Evolutionary conservation across 2,888 invertebrate species (phyloP), one percentile per base, ranked within the genome.

Genomic region (Gastrophysa polygoni): DNA sequence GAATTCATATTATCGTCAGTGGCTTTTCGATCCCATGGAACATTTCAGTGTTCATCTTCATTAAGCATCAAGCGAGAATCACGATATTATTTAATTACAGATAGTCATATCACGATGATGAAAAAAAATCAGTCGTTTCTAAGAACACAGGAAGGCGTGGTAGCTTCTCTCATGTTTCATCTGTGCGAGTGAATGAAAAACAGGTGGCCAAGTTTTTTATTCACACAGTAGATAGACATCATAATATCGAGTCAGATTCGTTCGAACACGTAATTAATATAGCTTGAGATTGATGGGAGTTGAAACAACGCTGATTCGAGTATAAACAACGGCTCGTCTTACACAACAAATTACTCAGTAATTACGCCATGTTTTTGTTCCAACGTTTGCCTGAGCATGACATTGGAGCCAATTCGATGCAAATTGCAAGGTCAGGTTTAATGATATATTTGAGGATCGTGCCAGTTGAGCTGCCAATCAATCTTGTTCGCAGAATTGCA

Each of bases 381-480:
- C 14, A 52, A 38, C 38, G 52, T 52, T 52, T 21, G 18, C 34
- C 14, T 38, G 21, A 38, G 32, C 17, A 29, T 50, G 50, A 50
- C n/a, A 51, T 51, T 32, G 18, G 29, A 20, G 29, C 6, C 34
- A 52, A 52, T 20, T 34, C 38, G 8, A 18, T 38, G 16, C 38
- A 14, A 52, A 52, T 52, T 38, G 52, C 52, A 52, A 52, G 52
- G 52, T 52, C 52, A 38, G 20, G 38, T 21, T 38, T 52, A 38
- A 52, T 52, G 52, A 20, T 52, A 52, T 20, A 20, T 52, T 38
- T 7, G 10, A 38, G 20, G 14, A 20, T 34, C 24, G 16, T 38
- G 24, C 32, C 52, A 52, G 38, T 52, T 52, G 7, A 52, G 18
- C 21, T 20, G 20, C 14, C 18, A 38, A 34, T 52, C 38, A 18